A percentile compares a stretch with the other conserved stretches of the same genome.
These are phyloP conservation scores for Torymus auratus DNA, from an alignment of 2,888 invertebrate species.

Conservation along the genomic window DNA sequence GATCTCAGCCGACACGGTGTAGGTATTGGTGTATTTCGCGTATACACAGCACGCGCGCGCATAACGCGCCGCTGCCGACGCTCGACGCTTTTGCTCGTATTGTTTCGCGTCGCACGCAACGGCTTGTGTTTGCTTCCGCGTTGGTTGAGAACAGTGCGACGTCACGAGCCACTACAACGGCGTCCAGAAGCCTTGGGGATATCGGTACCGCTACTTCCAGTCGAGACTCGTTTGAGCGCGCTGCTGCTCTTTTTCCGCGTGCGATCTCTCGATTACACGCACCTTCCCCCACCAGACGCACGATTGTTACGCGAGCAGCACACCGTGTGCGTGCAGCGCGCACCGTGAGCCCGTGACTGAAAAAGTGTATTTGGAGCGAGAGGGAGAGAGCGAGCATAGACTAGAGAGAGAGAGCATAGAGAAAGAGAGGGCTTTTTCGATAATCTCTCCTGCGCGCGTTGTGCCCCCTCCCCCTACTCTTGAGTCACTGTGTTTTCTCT, in stretches of 20 bases:
- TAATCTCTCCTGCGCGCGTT: constrained; percentile 1
- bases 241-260: constrained; percentile 1
- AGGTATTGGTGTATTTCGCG: neutral
- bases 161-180: too few relatives aligned
- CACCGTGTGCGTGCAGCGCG: constrained; percentile 10
- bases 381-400: constrained; percentile 5
- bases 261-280: neutral
- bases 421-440: constrained; percentile 20
- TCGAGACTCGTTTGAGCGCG: too few relatives aligned
- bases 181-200: neutral
- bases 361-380: constrained; percentile 14
- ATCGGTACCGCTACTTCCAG: constrained; percentile 44
- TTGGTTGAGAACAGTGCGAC: too few relatives aligned
- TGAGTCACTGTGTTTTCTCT: constrained; percentile 8
- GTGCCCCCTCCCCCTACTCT: too few relatives aligned
- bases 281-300: neutral
- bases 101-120: too few relatives aligned
- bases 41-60: neutral
- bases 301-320: constrained; percentile 5
- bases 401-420: constrained; percentile 14
- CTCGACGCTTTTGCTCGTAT: too few relatives aligned
- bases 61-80: neutral
- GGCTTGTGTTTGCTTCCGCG: neutral
- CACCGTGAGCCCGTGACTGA: neutral
- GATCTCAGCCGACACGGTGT: constrained; percentile 21